Percentiles rank a stretch among this genome's conserved stretches.
Conservation (phyloP, 2,797 vertebrate species). For the Sus cebifrons region DNA sequence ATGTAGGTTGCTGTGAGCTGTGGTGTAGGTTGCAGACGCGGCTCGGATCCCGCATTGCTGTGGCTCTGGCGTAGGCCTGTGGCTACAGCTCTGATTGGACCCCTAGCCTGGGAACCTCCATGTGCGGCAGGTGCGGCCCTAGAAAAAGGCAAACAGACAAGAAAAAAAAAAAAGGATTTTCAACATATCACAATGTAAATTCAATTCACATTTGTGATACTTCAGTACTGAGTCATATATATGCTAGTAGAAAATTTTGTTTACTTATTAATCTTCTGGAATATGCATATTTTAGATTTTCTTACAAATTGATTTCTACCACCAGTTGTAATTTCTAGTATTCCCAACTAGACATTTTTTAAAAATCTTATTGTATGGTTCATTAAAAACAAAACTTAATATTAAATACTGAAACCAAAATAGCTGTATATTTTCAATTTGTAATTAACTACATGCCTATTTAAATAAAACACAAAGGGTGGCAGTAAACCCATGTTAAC, state of each 20-base stretch:
- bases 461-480: conserved; percentile 46
- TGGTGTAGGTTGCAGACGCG: too few species aligned
- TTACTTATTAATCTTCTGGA: conserved; percentile 49
- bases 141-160: too few species aligned
- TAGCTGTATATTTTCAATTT: conserved; percentile 68
- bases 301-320: conserved; percentile 22
- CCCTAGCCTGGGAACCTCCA: too few species aligned
- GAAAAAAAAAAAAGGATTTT: not conserved
- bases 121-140: too few species aligned
- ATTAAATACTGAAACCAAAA: conserved; percentile 56
- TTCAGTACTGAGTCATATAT: not conserved
- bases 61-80: too few species aligned
- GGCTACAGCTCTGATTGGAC: too few species aligned
- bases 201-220: conserved; percentile 62
- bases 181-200: not conserved
- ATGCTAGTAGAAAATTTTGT: conserved; percentile 23
- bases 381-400: conserved; percentile 60
- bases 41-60: too few species aligned
- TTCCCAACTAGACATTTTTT: conserved; percentile 49
- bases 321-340: conserved; percentile 30
- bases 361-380: conserved; percentile 61
- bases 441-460: not conserved
- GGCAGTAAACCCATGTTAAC: not conserved
- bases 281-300: conserved; percentile 60
- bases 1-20: too few species aligned